A percentile compares a stretch with the other conserved stretches of the same genome.
Conservation (phyloP, 2,113 vertebrate genomes). For the Ciconia stormi region DNA sequence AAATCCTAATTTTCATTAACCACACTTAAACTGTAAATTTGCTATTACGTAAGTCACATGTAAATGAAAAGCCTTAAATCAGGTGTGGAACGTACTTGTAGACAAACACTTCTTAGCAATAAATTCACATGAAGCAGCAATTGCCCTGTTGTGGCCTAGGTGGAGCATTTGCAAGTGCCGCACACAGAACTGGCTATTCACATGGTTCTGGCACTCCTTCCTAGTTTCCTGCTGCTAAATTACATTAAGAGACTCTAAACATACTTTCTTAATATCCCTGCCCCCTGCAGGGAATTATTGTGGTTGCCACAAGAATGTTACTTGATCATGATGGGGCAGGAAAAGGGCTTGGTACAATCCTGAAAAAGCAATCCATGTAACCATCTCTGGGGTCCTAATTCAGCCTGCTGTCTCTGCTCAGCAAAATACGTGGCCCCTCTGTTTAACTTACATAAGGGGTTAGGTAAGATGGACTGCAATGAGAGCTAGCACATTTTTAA, state of each 20-base stretch:
- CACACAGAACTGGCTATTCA: slow-evolving; percentile 57
- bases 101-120: slow-evolving; percentile 31
- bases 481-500: neutral
- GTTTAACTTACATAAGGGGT: neutral
- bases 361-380: neutral
- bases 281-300: slow-evolving; percentile 60
- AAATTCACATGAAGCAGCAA: neutral
- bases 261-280: slow-evolving; percentile 61
- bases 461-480: neutral
- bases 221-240: slow-evolving; percentile 64
- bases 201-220: slow-evolving; percentile 48
- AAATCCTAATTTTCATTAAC: slow-evolving; percentile 38
- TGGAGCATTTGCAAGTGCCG: neutral
- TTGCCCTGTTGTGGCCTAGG: slow-evolving; percentile 25
- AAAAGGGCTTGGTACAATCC: slow-evolving; percentile 23
- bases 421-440: neutral
- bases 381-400: slow-evolving; percentile 15
- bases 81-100: neutral
- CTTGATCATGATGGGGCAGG: slow-evolving; percentile 29
- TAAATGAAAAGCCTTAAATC: slow-evolving; percentile 36
- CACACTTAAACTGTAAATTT: slow-evolving; percentile 3
- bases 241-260: slow-evolving; percentile 63
- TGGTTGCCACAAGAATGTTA: slow-evolving; percentile 44
- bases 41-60: neutral
- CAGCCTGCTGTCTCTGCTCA: neutral